phyloP scores from a whole-genome alignment of 2,113 vertebrate genomes.

The Campylorhamphus procurvoides region DNA sequence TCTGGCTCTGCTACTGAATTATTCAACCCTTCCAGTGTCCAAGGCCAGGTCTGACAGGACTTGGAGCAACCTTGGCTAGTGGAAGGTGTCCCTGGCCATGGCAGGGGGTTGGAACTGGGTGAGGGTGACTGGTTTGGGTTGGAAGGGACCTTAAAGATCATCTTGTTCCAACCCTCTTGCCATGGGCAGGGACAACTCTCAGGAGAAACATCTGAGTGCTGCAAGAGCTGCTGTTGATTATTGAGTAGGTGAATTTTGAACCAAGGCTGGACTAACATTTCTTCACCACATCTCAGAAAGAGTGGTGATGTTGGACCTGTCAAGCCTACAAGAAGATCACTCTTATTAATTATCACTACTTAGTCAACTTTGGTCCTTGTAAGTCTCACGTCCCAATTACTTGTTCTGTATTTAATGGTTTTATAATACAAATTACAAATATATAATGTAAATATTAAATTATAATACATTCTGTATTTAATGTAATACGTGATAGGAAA shows the following conservation, averaged over 20 bases:
- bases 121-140: not conserved
- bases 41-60: not conserved
- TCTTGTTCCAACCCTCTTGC: not conserved
- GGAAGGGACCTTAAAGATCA: not conserved
- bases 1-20: not conserved
- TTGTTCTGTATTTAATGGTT: not conserved
- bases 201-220: not conserved
- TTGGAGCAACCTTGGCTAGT: not conserved
- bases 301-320: not conserved
- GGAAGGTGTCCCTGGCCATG: not conserved
- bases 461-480: not conserved
- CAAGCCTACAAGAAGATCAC: not conserved
- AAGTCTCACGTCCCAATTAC: not conserved
- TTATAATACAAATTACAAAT: not conserved
- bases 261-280: not conserved
- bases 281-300: not conserved
- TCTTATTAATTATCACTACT: not conserved
- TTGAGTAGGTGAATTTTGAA: not conserved
- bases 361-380: not conserved
- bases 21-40: not conserved
- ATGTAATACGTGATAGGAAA: not conserved
- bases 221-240: not conserved
- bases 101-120: not conserved
- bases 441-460: no score
- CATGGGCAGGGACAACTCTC: not conserved